Base-by-base conservation (phyloP, 2,888 invertebrate genomes). In the Cheilosia pagana region DNA sequence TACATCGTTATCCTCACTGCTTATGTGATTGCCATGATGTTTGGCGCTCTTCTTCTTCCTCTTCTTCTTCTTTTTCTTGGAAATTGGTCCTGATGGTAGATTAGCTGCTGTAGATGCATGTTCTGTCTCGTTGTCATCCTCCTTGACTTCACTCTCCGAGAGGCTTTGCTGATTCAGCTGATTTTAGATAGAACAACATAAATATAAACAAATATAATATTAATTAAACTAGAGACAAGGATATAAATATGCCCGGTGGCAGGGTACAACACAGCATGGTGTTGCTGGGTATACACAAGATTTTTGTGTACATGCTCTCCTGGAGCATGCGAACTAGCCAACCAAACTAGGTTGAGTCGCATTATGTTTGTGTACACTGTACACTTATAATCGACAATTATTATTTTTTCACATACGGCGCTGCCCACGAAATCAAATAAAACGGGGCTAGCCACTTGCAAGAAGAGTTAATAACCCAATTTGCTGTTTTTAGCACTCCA, bases 101-200 rank as follows among this genome's bases (percentile, higher is more conserved):
- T 93, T 93, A 87, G 93, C 92, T 12, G 94, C 93, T 41, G 93
- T 92, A 8, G 93, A 93, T 23, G 94, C 93, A 87, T 92, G 92
- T 87, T 94, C 94, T 31, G 94, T 94, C 89, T 94, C 94, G 88
- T 94, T 93, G 88, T 95, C 95, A 88, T 95, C 95, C 88, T 95
- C 95, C 89, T 95, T 94, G 6, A 94, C 94, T 90, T 95, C 95
- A 87, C 94, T 95, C 88, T 95, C 95, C 0, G 95, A 95, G 87
- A 94, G 93, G 52, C 94, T 94, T 87, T 93, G 94, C 88, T 95
- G 94, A 91, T 95, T 95, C 71, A 95, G 90, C 95, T 95, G 83
- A 48, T 71, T 76, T 78, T 53, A 41, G 28, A 71, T 23, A 48
- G 48, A 65, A 65, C 7, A 65, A 79, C 48, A 57, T 71, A 50